Percentiles rank a stretch among this genome's conserved stretches.
Conservation (phyloP, 1,140 invertebrate species). For the Procambarus clarkii region DNA sequence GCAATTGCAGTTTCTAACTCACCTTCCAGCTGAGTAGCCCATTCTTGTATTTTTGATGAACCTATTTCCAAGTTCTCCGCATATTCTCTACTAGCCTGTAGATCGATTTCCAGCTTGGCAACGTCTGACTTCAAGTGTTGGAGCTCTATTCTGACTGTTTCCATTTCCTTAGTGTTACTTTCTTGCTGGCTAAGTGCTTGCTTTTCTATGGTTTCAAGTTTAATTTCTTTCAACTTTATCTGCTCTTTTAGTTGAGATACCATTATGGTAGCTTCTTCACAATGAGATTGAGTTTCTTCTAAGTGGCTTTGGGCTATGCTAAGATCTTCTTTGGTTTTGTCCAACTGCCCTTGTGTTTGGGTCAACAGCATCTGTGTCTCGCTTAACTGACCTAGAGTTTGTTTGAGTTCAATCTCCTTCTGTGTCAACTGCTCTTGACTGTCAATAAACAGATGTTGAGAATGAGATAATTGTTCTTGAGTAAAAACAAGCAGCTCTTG, state of each 20-base stretch:
- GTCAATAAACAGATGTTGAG: slow-evolving; percentile 37
- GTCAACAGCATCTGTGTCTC: slow-evolving; percentile 30
- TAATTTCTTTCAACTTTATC: slow-evolving; percentile 16
- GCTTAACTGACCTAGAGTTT: slow-evolving; percentile 27
- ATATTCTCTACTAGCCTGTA: slow-evolving; percentile 37
- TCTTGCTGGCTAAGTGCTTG: slow-evolving; percentile 21
- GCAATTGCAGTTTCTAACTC: slow-evolving; percentile 39
- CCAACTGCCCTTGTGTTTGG: slow-evolving; percentile 9
- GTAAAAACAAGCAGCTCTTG: slow-evolving; percentile 21
- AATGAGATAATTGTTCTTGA: slow-evolving; percentile 15
- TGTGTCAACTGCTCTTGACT: slow-evolving; percentile 34
- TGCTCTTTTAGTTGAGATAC: slow-evolving; percentile 47
- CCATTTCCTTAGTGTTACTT: slow-evolving; percentile 25
- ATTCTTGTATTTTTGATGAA: slow-evolving; percentile 34
- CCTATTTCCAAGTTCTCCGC: slow-evolving; percentile 35
- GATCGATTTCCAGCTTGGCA: slow-evolving; percentile 25
- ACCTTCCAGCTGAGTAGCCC: slow-evolving; percentile 39
- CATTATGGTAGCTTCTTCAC: slow-evolving; percentile 25
- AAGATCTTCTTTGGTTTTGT: slow-evolving; percentile 24
- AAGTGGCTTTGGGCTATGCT: slow-evolving; percentile 11
- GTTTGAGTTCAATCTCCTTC: slow-evolving; percentile 20
- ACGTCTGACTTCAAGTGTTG: slow-evolving; percentile 30
- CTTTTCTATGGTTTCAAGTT: slow-evolving; percentile 32
- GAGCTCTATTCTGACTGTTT: slow-evolving; percentile 17
- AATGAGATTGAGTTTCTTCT: slow-evolving; percentile 32